These are phyloP conservation scores for Drosophila lacteicornis DNA, from an alignment of 1,140 invertebrate genomes.

Conservation along the genomic window DNA sequence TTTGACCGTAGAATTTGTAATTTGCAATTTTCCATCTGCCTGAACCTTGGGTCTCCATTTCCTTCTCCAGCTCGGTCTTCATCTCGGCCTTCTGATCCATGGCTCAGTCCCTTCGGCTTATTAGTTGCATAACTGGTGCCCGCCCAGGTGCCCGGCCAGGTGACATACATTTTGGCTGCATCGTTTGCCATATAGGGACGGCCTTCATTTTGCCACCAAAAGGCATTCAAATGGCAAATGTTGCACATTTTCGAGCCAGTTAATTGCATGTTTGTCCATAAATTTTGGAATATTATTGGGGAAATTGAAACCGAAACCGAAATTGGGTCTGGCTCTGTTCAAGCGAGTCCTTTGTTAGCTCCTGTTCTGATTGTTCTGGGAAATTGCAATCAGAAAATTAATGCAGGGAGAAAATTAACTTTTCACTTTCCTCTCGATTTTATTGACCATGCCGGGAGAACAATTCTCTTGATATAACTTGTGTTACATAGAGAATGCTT, in stretches of 20 bases:
- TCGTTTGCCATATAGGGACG: conserved; percentile 13
- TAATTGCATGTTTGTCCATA: conserved; percentile 50
- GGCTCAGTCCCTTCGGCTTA: conserved; percentile 46
- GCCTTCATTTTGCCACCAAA: conserved; percentile 16
- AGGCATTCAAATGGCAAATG: conserved; percentile 55
- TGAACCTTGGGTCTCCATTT: conserved; percentile 16
- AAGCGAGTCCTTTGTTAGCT: conserved; percentile 3
- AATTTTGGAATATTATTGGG: conserved; percentile 53
- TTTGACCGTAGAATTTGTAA: conserved; percentile 65
- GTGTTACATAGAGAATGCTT: no score
- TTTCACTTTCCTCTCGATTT: conserved; percentile 4
- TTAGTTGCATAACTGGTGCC: conserved; percentile 55
- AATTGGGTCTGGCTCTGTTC: conserved; percentile 27
- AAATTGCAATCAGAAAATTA: conserved; percentile 1
- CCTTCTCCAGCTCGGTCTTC: not conserved
- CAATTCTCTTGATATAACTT: not conserved
- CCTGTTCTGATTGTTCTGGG: not conserved
- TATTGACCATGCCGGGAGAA: not conserved
- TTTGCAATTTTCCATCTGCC: conserved; percentile 57
- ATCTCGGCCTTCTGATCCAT: conserved; percentile 8
- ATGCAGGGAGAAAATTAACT: conserved; percentile 21
- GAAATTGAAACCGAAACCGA: conserved; percentile 35
- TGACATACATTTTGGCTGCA: conserved; percentile 38
- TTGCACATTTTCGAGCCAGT: conserved; percentile 48
- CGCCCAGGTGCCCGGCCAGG: conserved; percentile 18